Percentiles rank a stretch among this genome's conserved stretches.
Conservation (phyloP, 2,797 vertebrate genomes). For the Rhinatrema bivittatum region DNA sequence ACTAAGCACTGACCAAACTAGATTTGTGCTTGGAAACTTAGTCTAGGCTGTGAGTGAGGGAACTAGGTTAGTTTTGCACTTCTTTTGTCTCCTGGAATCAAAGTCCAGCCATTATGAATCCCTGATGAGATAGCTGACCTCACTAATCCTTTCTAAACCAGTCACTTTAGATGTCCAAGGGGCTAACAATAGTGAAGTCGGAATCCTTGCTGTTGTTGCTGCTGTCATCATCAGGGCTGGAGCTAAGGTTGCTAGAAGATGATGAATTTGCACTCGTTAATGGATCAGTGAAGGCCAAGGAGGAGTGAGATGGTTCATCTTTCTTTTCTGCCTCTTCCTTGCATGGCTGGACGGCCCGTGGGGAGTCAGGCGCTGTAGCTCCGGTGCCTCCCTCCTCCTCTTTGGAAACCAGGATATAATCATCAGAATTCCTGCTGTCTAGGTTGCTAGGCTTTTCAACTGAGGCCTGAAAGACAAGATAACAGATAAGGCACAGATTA, state of each 20-base stretch:
- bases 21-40: constrained; percentile 13
- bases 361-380: constrained; percentile 12
- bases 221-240: constrained; percentile 86
- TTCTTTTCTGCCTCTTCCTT: constrained; percentile 40
- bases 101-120: constrained; percentile 10
- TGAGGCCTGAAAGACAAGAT: constrained; percentile 26
- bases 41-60: constrained; percentile 22
- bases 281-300: constrained; percentile 77
- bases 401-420: constrained; percentile 86
- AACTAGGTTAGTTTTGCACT: constrained; percentile 14
- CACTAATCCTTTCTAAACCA: background rate
- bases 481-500: background rate
- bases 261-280: constrained; percentile 67
- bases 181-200: constrained; percentile 94
- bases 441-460: constrained; percentile 22
- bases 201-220: constrained; percentile 96
- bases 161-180: constrained; percentile 65
- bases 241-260: constrained; percentile 74
- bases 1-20: background rate
- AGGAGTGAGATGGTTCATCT: constrained; percentile 24
- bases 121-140: background rate
- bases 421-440: constrained; percentile 69
- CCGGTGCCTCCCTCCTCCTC: constrained; percentile 58
- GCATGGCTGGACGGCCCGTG: constrained; percentile 43
- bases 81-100: constrained; percentile 19